Conservation (phyloP, 2,888 invertebrate species). For the Diarsia mendica region DNA sequence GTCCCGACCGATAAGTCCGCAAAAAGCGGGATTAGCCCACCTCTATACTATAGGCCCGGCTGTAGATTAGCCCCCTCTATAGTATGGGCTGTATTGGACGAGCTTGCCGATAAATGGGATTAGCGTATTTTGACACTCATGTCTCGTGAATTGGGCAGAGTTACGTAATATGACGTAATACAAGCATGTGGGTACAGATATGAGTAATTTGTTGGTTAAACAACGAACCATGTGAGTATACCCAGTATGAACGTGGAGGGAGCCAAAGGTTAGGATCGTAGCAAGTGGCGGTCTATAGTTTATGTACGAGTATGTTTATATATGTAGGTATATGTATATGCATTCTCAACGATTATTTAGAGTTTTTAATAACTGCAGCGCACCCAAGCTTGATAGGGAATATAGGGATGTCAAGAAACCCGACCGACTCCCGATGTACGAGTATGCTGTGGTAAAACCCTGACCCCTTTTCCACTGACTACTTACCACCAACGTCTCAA, state of each 20-base stretch:
- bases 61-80: conserved; percentile 1
- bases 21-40: conserved; percentile 66
- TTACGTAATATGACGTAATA: conserved; percentile 10
- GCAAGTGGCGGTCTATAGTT: background rate
- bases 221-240: background rate
- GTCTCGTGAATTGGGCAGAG: conserved; percentile 13
- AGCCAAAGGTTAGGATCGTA: background rate
- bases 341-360: too few species aligned
- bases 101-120: conserved; percentile 54
- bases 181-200: background rate
- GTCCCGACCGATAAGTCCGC: conserved; percentile 54
- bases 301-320: background rate
- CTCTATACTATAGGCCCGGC: conserved; percentile 2
- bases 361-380: too few species aligned
- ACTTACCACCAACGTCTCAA: too few species aligned
- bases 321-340: background rate
- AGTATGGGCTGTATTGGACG: conserved; percentile 27
- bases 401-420: too few species aligned
- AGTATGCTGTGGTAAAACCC: too few species aligned
- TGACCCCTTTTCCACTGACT: too few species aligned
- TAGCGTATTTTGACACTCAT: conserved; percentile 36
- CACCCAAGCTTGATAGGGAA: too few species aligned
- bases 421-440: too few species aligned
- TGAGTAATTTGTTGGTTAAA: background rate
- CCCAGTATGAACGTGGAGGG: background rate